Percentiles rank a stretch among this genome's conserved stretches.
phyloP scores from a whole-genome alignment of 2,888 invertebrate genomes.

The Nemotelus pantherinus region DNA sequence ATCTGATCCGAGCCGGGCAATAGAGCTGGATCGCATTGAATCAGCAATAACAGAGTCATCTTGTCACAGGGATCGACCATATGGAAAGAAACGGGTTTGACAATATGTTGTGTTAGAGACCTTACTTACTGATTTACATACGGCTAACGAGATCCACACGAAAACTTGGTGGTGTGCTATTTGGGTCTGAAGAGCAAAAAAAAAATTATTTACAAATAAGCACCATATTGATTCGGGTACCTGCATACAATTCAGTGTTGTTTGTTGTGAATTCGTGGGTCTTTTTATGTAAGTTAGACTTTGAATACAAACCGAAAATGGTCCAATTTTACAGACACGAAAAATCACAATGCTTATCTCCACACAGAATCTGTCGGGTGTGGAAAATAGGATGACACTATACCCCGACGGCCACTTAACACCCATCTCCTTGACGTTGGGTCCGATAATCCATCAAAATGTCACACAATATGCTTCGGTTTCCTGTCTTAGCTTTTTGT shows the following conservation, averaged over 20 bases:
- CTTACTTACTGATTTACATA: not conserved
- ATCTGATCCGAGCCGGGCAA: constrained; percentile 1
- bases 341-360: not conserved
- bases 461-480: constrained; percentile 32
- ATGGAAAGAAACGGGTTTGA: constrained; percentile 40
- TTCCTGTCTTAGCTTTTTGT: constrained; percentile 3
- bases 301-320: not conserved
- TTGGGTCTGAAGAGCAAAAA: too few relatives aligned
- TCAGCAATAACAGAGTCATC: constrained; percentile 41
- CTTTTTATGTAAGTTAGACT: not conserved
- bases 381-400: not conserved
- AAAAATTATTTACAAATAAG: too few relatives aligned
- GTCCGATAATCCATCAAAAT: constrained; percentile 44
- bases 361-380: not conserved
- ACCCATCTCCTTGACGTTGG: constrained; percentile 38
- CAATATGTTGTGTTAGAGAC: not conserved
- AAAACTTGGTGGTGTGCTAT: not conserved
- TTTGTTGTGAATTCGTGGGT: too few relatives aligned
- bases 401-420: constrained; percentile 21
- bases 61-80: constrained; percentile 31
- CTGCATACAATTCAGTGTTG: too few relatives aligned
- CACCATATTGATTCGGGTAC: too few relatives aligned
- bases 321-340: not conserved
- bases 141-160: not conserved
- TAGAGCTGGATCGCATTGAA: constrained; percentile 11